A percentile compares a stretch with the other conserved stretches of the same genome.
phyloP scores from a whole-genome alignment of 2,888 invertebrate species.

The Corythucha ciliata region DNA sequence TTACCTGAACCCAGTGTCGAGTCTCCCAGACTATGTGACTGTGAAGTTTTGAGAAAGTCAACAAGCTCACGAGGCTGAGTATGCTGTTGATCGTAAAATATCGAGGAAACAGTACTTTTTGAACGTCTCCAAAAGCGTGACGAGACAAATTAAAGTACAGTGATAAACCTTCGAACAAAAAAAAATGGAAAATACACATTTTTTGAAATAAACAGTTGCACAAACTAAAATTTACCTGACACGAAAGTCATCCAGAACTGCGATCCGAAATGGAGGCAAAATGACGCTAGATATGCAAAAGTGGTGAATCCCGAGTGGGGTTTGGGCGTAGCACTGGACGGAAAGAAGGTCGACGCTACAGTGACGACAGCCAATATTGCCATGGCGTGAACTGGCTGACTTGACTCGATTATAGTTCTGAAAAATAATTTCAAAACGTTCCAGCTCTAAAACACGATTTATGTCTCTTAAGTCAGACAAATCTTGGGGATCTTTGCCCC shows the following conservation, averaged over 20 bases:
- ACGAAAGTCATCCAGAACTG: conserved; percentile 92
- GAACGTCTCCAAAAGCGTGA: conserved; percentile 78
- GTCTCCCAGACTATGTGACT: conserved; percentile 27
- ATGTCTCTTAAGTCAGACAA: too few species aligned
- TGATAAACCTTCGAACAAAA: conserved; percentile 57
- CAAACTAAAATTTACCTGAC: conserved; percentile 54
- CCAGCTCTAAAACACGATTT: too few species aligned
- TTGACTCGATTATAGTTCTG: conserved; percentile 62
- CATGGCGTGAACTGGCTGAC: conserved; percentile 71
- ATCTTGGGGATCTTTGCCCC: too few species aligned
- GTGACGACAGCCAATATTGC: conserved; percentile 53
- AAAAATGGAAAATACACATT: background rate
- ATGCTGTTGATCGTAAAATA: conserved; percentile 72
- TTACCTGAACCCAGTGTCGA: conserved; percentile 36
- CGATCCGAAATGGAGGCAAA: conserved; percentile 73
- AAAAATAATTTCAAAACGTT: too few species aligned
- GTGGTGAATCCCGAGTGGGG: conserved; percentile 43
- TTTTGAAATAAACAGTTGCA: background rate
- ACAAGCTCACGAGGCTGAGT: conserved; percentile 61
- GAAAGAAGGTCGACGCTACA: conserved; percentile 46
- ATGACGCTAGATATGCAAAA: conserved; percentile 64
- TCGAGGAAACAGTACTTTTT: conserved; percentile 75
- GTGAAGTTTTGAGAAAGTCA: conserved; percentile 59
- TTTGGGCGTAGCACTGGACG: conserved; percentile 20
- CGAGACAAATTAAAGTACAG: conserved; percentile 77